Evolutionary conservation across 2,888 invertebrate species (phyloP).

Genomic region (Zaprionus obscuricornis): DNA sequence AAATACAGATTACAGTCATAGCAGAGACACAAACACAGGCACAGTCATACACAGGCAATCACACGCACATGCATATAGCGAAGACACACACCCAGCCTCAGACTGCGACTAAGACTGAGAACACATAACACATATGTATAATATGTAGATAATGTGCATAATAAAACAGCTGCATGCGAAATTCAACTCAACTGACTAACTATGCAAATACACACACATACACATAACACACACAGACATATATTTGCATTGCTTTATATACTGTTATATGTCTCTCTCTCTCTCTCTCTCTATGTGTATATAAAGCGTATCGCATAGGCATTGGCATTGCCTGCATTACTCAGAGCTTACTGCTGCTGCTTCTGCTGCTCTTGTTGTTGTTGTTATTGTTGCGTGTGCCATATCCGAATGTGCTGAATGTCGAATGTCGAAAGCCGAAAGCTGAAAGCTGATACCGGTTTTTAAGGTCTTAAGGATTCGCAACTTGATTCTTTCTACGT

Average conservation of each 20-base stretch:
- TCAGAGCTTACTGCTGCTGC: too few species aligned
- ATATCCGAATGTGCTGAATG: neutral
- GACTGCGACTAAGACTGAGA: too few species aligned
- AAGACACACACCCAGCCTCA: neutral
- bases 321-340: slow-evolving; percentile 40
- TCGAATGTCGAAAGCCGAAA: slow-evolving; percentile 33
- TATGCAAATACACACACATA: too few species aligned
- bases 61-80: too few species aligned
- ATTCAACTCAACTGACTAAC: slow-evolving; percentile 33
- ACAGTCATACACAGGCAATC: too few species aligned
- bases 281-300: too few species aligned
- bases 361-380: neutral
- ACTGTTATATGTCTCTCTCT: too few species aligned
- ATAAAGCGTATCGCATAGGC: slow-evolving; percentile 1
- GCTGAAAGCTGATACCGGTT: slow-evolving; percentile 37
- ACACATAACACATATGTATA: too few species aligned
- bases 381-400: slow-evolving; percentile 11
- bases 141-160: too few species aligned
- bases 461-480: neutral
- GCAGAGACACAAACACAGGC: too few species aligned
- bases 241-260: neutral
- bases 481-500: slow-evolving; percentile 2
- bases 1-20: too few species aligned
- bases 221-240: slow-evolving; percentile 1
- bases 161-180: slow-evolving; percentile 41